These are phyloP conservation scores for Myiothlypis coronata DNA, from an alignment of 2,797 vertebrate genomes.

Conservation along the genomic window DNA sequence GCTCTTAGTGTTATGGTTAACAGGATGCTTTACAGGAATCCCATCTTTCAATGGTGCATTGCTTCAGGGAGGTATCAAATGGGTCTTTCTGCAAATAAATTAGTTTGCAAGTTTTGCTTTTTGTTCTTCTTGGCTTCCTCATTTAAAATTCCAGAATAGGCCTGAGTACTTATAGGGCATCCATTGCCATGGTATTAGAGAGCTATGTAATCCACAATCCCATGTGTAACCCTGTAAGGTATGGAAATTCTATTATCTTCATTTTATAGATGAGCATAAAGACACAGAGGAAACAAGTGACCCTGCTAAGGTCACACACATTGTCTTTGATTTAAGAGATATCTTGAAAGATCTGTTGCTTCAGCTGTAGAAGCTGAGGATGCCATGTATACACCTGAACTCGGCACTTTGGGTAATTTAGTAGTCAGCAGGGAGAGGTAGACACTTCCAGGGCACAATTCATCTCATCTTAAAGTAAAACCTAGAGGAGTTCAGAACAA, in stretches of 20 bases:
- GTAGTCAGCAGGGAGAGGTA: not conserved
- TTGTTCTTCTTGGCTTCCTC: not conserved
- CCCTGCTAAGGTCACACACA: not conserved
- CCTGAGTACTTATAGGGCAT: not conserved
- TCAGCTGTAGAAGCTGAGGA: not conserved
- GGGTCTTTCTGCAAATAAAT: not conserved
- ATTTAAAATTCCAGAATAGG: not conserved
- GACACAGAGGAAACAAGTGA: not conserved
- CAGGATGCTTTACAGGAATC: not conserved
- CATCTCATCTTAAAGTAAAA: not conserved
- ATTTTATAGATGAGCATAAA: not conserved
- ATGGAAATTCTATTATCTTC: not conserved
- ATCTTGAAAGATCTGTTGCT: slow-evolving; percentile 12
- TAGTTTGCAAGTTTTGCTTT: not conserved
- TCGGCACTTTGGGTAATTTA: not conserved
- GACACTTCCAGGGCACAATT: not conserved
- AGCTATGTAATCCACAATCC: not conserved
- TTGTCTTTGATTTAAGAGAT: not conserved
- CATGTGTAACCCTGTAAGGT: not conserved
- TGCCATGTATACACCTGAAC: not conserved
- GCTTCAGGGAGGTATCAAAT: not conserved
- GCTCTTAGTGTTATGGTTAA: not conserved
- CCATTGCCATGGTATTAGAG: not conserved
- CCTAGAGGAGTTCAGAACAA: not conserved
- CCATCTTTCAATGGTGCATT: not conserved